phyloP scores from a whole-genome alignment of 2,797 vertebrate species.

The Erethizon dorsatum region DNA sequence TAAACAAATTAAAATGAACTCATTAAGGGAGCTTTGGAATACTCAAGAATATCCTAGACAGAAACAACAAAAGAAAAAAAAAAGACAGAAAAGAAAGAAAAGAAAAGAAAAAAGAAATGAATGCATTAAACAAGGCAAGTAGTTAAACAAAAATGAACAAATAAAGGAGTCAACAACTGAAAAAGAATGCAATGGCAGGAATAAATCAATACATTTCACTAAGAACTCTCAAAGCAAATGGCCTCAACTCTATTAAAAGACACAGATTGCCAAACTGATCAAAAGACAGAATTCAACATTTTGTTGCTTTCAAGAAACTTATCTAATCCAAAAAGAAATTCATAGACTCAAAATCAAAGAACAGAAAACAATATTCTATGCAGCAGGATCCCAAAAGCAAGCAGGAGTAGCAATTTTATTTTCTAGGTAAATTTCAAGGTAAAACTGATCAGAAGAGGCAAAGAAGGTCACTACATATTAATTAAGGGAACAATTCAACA shows the following conservation, averaged over 20 bases:
- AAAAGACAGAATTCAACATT: background rate
- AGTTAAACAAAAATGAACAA: too few species aligned
- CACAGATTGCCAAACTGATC: background rate
- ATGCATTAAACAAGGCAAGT: too few species aligned
- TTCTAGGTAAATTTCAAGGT: background rate
- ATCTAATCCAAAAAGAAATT: background rate
- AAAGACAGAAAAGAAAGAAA: too few species aligned
- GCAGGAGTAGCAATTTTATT: background rate
- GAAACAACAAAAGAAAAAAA: background rate
- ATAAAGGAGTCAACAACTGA: too few species aligned
- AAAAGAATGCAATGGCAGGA: too few species aligned
- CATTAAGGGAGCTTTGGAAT: background rate
- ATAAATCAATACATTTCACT: background rate
- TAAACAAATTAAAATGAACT: background rate
- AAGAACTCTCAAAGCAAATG: background rate
- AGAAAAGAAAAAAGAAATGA: too few species aligned
- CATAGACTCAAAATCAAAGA: background rate
- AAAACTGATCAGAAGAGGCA: background rate
- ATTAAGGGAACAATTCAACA: background rate
- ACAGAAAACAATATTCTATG: background rate
- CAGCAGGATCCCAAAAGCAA: background rate
- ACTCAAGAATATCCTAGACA: background rate
- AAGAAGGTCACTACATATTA: background rate
- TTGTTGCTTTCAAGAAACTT: background rate
- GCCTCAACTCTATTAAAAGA: background rate